Evolutionary conservation across 2,797 vertebrate species (phyloP).

Genomic region (Pangasius larnaudii): DNA sequence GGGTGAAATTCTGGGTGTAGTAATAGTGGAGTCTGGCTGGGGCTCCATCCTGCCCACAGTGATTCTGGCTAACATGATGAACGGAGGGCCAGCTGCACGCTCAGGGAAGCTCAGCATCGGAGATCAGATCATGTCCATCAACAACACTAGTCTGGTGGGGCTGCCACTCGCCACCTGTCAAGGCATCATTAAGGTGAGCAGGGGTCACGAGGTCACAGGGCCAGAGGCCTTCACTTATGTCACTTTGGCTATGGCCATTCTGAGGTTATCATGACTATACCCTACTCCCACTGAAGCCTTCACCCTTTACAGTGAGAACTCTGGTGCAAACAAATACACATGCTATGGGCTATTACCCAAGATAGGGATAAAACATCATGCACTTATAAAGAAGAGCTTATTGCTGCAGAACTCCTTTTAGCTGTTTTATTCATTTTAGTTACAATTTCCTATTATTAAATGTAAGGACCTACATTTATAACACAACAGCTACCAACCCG

Average conservation of each 20-base stretch:
- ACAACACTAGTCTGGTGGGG: constrained; percentile 97
- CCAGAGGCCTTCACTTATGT: neutral
- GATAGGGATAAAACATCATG: neutral
- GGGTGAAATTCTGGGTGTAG: constrained; percentile 97
- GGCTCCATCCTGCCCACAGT: constrained; percentile 98
- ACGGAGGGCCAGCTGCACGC: constrained; percentile 92
- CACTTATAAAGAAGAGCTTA: neutral
- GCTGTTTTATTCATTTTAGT: neutral
- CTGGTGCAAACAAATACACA: neutral
- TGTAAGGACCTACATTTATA: neutral
- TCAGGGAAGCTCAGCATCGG: constrained; percentile 98
- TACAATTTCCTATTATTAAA: neutral
- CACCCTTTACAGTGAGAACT: neutral
- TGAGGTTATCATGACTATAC: neutral
- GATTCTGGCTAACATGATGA: constrained; percentile 99
- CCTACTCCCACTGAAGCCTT: neutral
- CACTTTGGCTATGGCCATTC: neutral
- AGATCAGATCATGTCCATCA: constrained; percentile 99
- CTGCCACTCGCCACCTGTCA: constrained; percentile 98
- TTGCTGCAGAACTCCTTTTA: neutral
- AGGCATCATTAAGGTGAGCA: constrained; percentile 96
- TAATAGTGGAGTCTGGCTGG: constrained; percentile 99
- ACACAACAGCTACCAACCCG: neutral
- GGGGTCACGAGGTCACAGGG: neutral
- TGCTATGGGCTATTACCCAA: neutral